A percentile compares a stretch with the other conserved stretches of the same genome.
Evolutionary conservation across 2,888 invertebrate species (phyloP).

Genomic region (Nomada ferruginata): DNA sequence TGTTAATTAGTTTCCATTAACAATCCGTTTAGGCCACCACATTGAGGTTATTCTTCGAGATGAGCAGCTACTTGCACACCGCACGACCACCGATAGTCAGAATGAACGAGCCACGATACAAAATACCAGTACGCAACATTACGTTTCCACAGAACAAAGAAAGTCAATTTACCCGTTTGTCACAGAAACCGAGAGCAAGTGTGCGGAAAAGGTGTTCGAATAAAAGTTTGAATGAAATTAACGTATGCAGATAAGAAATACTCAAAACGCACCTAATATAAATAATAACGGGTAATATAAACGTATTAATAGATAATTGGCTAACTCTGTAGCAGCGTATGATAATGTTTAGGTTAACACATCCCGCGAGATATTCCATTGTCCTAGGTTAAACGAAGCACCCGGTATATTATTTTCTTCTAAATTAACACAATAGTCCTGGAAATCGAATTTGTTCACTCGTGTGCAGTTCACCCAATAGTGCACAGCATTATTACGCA

Average conservation of each 20-base stretch:
- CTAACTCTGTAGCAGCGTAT: no score
- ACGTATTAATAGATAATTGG: not conserved
- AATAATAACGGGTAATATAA: not conserved
- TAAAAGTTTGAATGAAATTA: not conserved
- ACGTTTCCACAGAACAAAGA: not conserved
- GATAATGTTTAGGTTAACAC: no score
- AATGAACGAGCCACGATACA: not conserved
- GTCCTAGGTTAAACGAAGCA: no score
- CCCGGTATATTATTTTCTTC: no score
- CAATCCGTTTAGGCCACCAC: not conserved
- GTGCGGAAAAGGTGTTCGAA: not conserved
- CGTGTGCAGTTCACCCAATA: not conserved
- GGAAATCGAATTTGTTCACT: no score
- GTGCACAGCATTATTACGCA: not conserved
- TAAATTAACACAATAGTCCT: no score
- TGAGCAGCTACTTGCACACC: conserved; percentile 1
- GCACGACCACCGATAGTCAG: not conserved
- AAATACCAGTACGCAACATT: conserved; percentile 15
- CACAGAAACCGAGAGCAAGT: not conserved
- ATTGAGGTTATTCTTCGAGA: not conserved
- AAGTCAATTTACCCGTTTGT: not conserved
- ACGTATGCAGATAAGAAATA: not conserved
- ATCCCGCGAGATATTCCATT: no score
- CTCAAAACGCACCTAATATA: not conserved
- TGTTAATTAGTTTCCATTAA: not conserved